Conservation (phyloP, 2,113 vertebrate species). For the Danionella cerebrum region DNA sequence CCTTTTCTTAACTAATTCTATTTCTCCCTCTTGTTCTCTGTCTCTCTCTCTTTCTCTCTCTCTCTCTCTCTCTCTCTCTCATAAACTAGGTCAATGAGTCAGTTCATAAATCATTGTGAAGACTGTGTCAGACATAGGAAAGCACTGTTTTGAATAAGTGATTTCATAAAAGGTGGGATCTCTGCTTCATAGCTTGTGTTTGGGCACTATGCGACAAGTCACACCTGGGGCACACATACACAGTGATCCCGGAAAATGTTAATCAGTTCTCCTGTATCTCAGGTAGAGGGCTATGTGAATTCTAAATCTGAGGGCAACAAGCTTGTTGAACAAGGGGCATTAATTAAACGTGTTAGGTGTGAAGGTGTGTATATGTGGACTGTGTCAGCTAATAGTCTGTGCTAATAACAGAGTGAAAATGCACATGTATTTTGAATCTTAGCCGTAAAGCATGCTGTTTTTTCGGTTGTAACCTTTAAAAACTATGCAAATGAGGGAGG, state of each 20-base stretch:
- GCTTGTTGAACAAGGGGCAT: not conserved
- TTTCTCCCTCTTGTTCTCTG: not conserved
- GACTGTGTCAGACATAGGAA: constrained; percentile 54
- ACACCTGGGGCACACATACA: constrained; percentile 56
- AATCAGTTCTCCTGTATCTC: constrained; percentile 52
- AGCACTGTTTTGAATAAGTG: constrained; percentile 61
- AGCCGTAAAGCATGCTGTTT: not conserved
- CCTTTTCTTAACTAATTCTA: not conserved
- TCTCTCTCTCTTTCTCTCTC: constrained; percentile 7
- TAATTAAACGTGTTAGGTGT: constrained; percentile 11
- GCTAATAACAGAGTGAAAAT: not conserved
- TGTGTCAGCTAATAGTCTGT: not conserved
- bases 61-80: constrained; percentile 19
- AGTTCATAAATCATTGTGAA: constrained; percentile 71
- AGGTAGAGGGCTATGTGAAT: constrained; percentile 36
- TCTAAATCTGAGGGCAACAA: not conserved
- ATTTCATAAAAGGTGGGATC: constrained; percentile 48
- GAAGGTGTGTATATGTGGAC: not conserved
- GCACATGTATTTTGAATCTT: not conserved
- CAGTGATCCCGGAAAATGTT: constrained; percentile 53
- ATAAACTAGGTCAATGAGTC: constrained; percentile 72
- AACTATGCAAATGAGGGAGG: constrained; percentile 56
- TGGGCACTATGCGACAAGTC: constrained; percentile 52
- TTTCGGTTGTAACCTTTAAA: constrained; percentile 55
- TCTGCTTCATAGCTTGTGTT: constrained; percentile 22